A percentile compares a stretch with the other conserved stretches of the same genome.
Conservation (phyloP, 2,797 vertebrate species). For the Cossypha heuglini region DNA sequence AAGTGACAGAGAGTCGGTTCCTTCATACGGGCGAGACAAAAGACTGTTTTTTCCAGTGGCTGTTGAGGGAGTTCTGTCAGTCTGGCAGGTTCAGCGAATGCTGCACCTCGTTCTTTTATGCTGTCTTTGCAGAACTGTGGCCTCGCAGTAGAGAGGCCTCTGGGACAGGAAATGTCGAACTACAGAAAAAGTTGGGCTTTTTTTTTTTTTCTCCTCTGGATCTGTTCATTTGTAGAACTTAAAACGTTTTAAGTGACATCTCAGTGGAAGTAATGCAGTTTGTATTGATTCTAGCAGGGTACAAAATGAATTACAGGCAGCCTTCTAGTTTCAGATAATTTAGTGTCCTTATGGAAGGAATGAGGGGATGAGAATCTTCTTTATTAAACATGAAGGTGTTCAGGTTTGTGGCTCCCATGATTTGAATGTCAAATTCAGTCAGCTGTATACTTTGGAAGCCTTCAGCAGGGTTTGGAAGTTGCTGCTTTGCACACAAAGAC, state of each 20-base stretch:
- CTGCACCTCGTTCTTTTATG: neutral
- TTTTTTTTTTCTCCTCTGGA: neutral
- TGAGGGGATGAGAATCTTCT: neutral
- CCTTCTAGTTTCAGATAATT: neutral
- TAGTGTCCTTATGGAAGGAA: neutral
- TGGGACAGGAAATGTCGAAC: neutral
- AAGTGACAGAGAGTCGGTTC: neutral
- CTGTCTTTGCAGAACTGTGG: neutral
- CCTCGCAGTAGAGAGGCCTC: neutral
- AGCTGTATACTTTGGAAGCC: neutral
- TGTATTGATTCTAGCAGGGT: neutral
- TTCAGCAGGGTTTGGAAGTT: neutral
- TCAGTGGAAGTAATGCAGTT: neutral
- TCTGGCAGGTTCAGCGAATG: neutral
- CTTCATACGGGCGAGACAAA: neutral
- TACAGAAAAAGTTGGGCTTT: neutral
- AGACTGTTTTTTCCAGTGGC: neutral
- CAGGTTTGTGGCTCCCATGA: neutral
- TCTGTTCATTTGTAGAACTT: neutral
- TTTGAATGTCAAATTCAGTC: neutral
- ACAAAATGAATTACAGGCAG: neutral
- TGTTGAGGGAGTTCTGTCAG: neutral
- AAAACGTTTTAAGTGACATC: neutral
- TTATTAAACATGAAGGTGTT: neutral
- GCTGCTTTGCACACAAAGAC: neutral